phyloP scores from a whole-genome alignment of 2,113 vertebrate genomes.

The Malurus melanocephalus region DNA sequence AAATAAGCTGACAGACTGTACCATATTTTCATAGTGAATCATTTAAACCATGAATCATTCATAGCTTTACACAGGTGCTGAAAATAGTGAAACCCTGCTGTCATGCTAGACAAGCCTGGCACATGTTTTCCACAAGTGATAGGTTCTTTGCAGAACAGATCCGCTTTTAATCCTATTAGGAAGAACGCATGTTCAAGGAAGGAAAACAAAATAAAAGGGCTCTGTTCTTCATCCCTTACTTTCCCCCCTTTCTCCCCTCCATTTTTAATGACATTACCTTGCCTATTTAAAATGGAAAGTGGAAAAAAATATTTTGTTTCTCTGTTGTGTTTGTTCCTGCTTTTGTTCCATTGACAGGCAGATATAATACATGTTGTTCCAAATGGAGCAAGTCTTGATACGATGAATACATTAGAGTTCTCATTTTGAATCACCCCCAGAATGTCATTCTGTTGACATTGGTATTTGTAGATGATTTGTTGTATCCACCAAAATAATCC shows the following conservation, averaged over 20 bases:
- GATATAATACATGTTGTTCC: neutral
- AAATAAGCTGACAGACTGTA: conserved; percentile 39
- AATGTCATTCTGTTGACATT: neutral
- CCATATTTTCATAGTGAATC: conserved; percentile 48
- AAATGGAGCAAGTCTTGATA: neutral
- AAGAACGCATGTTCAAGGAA: neutral
- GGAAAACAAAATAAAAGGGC: neutral
- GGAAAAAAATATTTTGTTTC: neutral
- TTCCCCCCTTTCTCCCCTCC: neutral
- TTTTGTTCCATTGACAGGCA: neutral
- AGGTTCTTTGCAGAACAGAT: neutral
- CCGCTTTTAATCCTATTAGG: conserved; percentile 3
- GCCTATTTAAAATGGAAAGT: neutral
- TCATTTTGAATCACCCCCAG: neutral
- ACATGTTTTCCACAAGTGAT: neutral
- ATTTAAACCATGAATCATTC: conserved; percentile 58
- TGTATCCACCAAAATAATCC: conserved; percentile 1
- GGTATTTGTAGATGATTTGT: conserved; percentile 12
- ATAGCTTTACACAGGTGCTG: conserved; percentile 49
- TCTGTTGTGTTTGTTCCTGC: neutral
- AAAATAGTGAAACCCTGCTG: conserved; percentile 34
- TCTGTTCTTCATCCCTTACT: neutral
- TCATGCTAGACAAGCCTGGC: conserved; percentile 28
- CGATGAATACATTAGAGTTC: neutral
- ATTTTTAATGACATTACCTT: neutral